Evolutionary conservation across 2,113 vertebrate genomes (phyloP), one percentile per base, ranked within the genome.

Genomic region (Scomber scombrus): DNA sequence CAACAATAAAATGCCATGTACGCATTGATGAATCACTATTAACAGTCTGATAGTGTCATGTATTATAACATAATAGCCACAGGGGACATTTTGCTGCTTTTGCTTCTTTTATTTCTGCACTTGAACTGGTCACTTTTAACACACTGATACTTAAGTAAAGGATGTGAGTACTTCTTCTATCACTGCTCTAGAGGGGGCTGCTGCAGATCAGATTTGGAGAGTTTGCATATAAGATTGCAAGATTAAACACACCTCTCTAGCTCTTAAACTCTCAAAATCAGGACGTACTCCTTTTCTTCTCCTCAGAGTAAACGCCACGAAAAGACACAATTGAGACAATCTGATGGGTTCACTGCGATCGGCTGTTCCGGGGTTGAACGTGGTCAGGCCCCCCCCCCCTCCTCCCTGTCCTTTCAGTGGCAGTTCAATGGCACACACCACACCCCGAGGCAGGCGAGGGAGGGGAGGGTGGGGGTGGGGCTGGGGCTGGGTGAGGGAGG

Each of bases 391-490:
- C 83, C 81, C 77, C 7, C 67, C 83, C 81, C 77, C 60, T 60
- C 77, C 60, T 60, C 65, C 82, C 62, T 79, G 68, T 68, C 73
- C 85, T 85, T 68, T 78, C 73, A 54, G 75, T 85, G 46, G 50
- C 70, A 79, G 71, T 66, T 86, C 65, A 72, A 70, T 83, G 75
- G 64, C 74, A 61, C 71, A 70, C 86, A 82, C 90, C 92, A 81
- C 88, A 89, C 89, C 88, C 88, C 81, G 45, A 57, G 50, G 31
- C 63, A 73, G 58, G 71, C 43, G 1, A 61, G 76, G 73, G 77
- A 57, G 62, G 8, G 34, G 34, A 40, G 34, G 34, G 34, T 40
- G 34, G 34, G 34, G 9, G 34, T 7, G 34, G 34, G 31, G 67
- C 79, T 82, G 34, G 9, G 34, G 34, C n/a, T n/a, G 34, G 34